Evolutionary conservation across 2,797 vertebrate species (phyloP).

Genomic region (Mico argentatus): DNA sequence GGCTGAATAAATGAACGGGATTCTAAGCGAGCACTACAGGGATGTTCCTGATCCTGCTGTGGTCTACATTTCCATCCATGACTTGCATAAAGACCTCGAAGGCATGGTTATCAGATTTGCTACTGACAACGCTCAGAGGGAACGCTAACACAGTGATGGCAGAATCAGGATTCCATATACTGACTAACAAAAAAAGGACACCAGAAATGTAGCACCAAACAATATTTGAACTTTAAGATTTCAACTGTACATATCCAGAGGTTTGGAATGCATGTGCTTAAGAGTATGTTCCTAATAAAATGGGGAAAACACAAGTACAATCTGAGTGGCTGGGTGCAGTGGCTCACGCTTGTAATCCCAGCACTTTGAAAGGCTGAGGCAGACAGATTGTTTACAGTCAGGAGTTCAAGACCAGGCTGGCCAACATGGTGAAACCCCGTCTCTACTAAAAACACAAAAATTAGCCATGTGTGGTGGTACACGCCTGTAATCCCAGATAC

Average conservation of each 20-base stretch:
- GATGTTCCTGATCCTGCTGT: neutral
- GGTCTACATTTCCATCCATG: neutral
- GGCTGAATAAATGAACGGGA: neutral
- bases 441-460: no score
- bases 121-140: neutral
- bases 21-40: rapidly evolving
- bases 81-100: neutral
- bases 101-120: neutral
- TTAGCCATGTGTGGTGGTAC: neutral
- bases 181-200: neutral
- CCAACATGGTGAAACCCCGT: neutral
- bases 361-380: neutral
- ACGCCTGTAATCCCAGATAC: neutral
- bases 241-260: neutral
- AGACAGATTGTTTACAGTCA: neutral
- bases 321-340: neutral
- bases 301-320: neutral
- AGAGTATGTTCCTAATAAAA: neutral
- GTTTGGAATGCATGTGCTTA: neutral
- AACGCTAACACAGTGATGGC: neutral
- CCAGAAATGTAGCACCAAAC: neutral
- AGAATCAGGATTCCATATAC: neutral
- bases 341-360: neutral
- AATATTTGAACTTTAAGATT: neutral
- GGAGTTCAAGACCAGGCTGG: neutral